Conservation (phyloP, 2,113 vertebrate species). For the Pseudorasbora parva region DNA sequence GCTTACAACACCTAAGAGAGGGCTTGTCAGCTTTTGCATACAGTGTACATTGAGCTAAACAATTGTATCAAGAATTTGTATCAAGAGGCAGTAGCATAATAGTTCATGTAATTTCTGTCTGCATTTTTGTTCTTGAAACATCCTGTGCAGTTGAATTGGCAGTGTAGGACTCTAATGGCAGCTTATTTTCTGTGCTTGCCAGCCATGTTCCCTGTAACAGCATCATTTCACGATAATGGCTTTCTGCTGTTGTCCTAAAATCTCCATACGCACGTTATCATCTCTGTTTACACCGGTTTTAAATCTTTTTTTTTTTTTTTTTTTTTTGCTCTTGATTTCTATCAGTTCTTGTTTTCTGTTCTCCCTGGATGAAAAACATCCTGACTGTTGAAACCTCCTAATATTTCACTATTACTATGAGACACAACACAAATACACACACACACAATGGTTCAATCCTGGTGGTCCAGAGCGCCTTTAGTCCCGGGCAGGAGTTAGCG, state of each 20-base stretch:
- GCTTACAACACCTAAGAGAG: neutral
- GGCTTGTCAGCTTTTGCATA: neutral
- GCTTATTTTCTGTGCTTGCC: slow-evolving; percentile 3
- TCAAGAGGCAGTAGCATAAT: neutral
- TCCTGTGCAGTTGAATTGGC: neutral
- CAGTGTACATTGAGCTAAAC: neutral
- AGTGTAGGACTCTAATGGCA: neutral
- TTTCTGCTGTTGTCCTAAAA: slow-evolving; percentile 32
- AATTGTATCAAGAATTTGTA: neutral
- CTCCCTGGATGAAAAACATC: neutral
- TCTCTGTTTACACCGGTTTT: neutral
- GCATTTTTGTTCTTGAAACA: neutral
- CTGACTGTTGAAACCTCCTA: slow-evolving; percentile 1
- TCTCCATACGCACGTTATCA: slow-evolving; percentile 1
- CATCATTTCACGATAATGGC: slow-evolving; percentile 27
- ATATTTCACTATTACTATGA: slow-evolving; percentile 12
- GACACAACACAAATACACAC: slow-evolving; percentile 9
- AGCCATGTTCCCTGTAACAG: slow-evolving; percentile 5
- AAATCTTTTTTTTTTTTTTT: neutral
- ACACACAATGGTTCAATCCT: slow-evolving; percentile 8
- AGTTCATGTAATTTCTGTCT: neutral
- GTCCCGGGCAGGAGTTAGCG: slow-evolving; percentile 13
- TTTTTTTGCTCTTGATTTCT: neutral
- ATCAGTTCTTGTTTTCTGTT: slow-evolving; percentile 14
- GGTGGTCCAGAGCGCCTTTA: slow-evolving; percentile 31